phyloP scores from a whole-genome alignment of 2,797 vertebrate species.

The Oceanodroma leucorhoa region DNA sequence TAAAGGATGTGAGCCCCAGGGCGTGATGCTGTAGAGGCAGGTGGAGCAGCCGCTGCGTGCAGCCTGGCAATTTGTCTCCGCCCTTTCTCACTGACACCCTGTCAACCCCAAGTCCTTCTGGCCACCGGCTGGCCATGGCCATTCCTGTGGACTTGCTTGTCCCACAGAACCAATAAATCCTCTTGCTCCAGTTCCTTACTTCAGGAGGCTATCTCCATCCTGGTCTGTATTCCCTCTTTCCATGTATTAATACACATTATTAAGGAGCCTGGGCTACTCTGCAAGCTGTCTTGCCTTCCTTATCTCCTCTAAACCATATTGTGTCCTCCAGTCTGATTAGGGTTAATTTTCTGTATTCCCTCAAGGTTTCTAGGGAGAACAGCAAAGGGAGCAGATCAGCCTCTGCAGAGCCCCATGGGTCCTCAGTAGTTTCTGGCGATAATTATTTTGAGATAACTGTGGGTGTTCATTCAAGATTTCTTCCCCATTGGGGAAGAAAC shows the following conservation, averaged over 20 bases:
- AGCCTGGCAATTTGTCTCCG: background rate
- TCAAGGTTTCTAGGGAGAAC: background rate
- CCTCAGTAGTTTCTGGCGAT: background rate
- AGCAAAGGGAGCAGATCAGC: background rate
- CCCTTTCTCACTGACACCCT: background rate
- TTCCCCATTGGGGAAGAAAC: fast-evolving
- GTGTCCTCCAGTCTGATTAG: background rate
- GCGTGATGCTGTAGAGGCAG: background rate
- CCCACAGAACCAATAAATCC: background rate
- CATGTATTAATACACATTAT: fast-evolving
- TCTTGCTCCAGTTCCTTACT: background rate
- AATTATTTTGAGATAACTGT: background rate
- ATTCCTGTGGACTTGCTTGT: background rate
- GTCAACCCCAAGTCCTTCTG: background rate
- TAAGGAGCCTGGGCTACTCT: background rate
- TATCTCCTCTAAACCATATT: background rate
- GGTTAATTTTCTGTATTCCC: background rate
- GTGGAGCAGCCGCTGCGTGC: fast-evolving
- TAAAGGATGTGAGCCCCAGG: background rate
- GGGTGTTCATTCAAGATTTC: background rate
- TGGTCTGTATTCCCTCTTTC: background rate
- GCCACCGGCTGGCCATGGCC: background rate
- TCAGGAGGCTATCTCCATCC: background rate
- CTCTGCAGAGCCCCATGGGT: fast-evolving
- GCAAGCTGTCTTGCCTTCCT: background rate